phyloP scores from a whole-genome alignment of 2,113 vertebrate species.

The Oryzias melastigma region DNA sequence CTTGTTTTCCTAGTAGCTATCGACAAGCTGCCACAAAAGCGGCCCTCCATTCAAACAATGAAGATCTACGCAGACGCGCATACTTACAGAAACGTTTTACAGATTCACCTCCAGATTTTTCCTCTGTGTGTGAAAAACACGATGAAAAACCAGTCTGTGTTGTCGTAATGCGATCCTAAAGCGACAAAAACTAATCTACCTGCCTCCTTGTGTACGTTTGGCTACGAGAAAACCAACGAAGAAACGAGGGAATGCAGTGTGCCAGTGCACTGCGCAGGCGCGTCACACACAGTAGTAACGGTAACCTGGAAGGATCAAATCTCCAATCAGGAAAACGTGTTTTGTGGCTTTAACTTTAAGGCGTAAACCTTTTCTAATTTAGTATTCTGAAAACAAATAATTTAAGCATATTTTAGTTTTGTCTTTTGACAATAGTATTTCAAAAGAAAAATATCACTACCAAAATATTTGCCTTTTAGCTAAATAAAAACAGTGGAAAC shows the following conservation, averaged over 20 bases:
- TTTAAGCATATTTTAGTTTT: no score
- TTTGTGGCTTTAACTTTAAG: no score
- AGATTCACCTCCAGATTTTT: not conserved
- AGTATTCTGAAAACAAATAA: no score
- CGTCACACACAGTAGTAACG: constrained; percentile 16
- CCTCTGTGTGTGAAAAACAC: not conserved
- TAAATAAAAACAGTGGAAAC: not conserved
- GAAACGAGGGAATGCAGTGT: constrained; percentile 76
- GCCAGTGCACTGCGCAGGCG: constrained; percentile 65
- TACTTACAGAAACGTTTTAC: constrained; percentile 55
- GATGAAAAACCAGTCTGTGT: not conserved
- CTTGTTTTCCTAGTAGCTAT: constrained; percentile 16
- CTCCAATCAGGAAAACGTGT: no score
- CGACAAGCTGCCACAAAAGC: constrained; percentile 54
- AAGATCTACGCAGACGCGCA: not conserved
- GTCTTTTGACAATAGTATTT: no score
- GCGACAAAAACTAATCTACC: not conserved
- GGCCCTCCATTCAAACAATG: constrained; percentile 72
- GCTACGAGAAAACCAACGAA: constrained; percentile 23
- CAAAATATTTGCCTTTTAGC: not conserved
- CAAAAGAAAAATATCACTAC: not conserved
- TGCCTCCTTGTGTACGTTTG: not conserved
- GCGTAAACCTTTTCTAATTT: no score
- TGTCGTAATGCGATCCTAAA: not conserved
- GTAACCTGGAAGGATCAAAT: constrained; percentile 39